Base-by-base conservation (phyloP, 2,113 vertebrate genomes). In the Cinclus cinclus region DNA sequence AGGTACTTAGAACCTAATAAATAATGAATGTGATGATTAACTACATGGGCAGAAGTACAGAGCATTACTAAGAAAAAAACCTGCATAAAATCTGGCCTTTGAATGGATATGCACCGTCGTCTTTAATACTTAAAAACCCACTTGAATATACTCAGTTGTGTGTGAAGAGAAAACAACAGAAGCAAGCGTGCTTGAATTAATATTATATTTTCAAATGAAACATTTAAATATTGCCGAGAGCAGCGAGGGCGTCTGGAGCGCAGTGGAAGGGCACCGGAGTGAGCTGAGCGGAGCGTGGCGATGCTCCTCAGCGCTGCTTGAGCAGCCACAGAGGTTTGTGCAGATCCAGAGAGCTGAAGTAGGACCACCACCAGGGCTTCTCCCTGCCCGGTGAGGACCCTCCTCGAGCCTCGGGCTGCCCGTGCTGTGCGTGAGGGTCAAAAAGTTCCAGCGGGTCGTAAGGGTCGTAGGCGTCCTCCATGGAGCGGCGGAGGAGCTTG, bases 281-380 rank as follows among this genome's bases (percentile, higher is more conserved):
- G 7, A 73, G 56, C 31, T 4, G 39, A 76, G 56, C 21, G 3
- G 52, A 79, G 62, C 17, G 15, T 1, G 4, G 3, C 19, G 5
- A 14, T 0, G 4, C 21, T 10, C 11, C n/a, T 89, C 96, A 98
- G 75, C 98, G 97, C 87, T 98, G 98, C 94, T 98, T 98, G 63
- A 99, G 98, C 88, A 99, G 98, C 99, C 99, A 99, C 46, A 98
- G 97, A 2, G 99, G 99, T 75, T 98, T 97, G 25, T 98, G 97
- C 21, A 98, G 92, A 41, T 98, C 98, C 19, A 99, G 97, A 18
- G 98, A 98, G 49, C 98, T 98, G 96, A 99, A 99, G 95, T 99
- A 99, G 14, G 98, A 97, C 99, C 99, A 99, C 99, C 99, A 99
- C 99, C 99, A 99, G 0, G 99, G 99, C 89, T 99, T 99, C 92